phyloP scores from a whole-genome alignment of 2,113 vertebrate species.

The Actenoides hombroni region DNA sequence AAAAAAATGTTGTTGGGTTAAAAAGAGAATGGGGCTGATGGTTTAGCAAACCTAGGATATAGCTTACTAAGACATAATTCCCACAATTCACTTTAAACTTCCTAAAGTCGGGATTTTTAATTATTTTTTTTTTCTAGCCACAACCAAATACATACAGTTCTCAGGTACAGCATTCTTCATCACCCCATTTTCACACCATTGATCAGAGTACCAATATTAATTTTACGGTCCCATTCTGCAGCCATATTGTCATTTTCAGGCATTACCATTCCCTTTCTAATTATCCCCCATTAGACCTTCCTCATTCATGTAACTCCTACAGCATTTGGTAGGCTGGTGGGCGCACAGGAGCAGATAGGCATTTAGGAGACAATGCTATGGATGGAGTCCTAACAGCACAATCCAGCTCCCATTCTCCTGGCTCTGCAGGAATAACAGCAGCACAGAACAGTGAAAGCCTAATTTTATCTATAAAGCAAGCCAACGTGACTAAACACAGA shows the following conservation, averaged over 20 bases:
- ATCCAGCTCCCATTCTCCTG: conserved; percentile 21
- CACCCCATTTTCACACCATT: rapidly evolving
- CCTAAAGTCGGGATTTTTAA: neutral
- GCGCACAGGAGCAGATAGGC: neutral
- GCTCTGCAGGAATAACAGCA: conserved; percentile 13
- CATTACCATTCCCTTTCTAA: neutral
- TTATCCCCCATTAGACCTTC: neutral
- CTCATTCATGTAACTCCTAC: neutral
- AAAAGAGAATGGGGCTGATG: neutral
- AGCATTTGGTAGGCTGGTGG: neutral
- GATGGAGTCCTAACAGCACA: neutral
- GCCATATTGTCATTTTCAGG: neutral
- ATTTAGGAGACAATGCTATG: conserved; percentile 17
- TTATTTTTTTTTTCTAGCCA: neutral
- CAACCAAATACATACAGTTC: neutral
- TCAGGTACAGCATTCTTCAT: neutral
- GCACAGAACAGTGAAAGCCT: conserved; percentile 4
- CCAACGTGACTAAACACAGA: neutral
- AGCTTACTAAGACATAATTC: neutral
- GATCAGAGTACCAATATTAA: neutral
- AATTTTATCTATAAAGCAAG: conserved; percentile 48
- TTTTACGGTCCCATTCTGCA: neutral
- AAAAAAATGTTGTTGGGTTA: neutral
- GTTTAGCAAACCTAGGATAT: neutral
- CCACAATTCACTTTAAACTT: neutral